Percentiles rank a stretch among this genome's conserved stretches.
Evolutionary conservation across 1,140 invertebrate species (phyloP).

Genomic region (Scaptomyza graminum): DNA sequence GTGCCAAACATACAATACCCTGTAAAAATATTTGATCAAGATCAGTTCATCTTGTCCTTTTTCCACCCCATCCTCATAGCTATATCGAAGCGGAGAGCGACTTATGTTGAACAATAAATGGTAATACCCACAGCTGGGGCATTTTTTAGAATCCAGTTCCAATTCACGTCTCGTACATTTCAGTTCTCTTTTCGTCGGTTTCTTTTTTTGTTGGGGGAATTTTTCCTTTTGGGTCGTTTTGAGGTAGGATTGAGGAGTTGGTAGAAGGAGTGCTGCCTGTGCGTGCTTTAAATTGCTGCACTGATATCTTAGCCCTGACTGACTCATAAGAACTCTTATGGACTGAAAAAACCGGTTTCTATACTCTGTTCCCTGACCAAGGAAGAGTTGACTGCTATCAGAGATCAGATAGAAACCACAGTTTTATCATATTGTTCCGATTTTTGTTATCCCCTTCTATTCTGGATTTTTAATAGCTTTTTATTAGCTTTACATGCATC

Average conservation of each 20-base stretch:
- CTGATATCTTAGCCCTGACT: background rate
- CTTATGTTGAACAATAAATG: background rate
- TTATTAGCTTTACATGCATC: too few relatives aligned
- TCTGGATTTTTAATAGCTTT: too few relatives aligned
- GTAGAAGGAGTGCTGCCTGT: background rate
- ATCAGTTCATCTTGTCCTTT: background rate
- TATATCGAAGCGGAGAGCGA: background rate
- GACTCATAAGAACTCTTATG: slow-evolving; percentile 4
- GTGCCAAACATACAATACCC: background rate
- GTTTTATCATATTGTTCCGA: too few relatives aligned
- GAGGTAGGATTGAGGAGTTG: background rate
- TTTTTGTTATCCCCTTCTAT: too few relatives aligned
- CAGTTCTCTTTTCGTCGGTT: background rate
- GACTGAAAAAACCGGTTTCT: slow-evolving; percentile 10
- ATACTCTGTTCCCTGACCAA: background rate
- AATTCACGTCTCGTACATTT: slow-evolving; percentile 8
- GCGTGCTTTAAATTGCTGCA: slow-evolving; percentile 15
- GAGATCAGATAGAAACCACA: too few relatives aligned
- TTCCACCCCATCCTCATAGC: too few relatives aligned
- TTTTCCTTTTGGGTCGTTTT: background rate
- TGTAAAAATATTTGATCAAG: background rate
- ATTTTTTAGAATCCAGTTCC: slow-evolving; percentile 9
- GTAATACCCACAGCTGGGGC: slow-evolving; percentile 1
- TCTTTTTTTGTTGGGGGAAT: background rate
- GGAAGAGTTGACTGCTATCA: too few relatives aligned